Base-by-base conservation (phyloP, 1,140 invertebrate species). In the Lanistes nyassanus region DNA sequence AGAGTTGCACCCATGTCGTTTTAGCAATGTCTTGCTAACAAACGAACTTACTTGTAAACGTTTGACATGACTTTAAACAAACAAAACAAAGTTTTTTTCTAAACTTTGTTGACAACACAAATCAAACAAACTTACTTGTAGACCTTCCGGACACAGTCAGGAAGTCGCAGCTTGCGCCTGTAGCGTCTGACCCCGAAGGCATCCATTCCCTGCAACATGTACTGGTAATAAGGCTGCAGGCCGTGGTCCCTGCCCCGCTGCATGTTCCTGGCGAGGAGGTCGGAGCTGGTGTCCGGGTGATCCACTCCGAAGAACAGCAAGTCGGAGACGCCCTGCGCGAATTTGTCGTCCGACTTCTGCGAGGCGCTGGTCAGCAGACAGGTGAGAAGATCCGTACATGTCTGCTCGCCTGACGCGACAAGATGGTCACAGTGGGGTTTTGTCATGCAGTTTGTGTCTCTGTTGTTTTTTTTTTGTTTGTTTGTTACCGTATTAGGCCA, bases 241-340 rank as follows among this genome's bases (percentile, higher is more conserved):
- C 96, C 97, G 85, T 98, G 96, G 85, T 98, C 97, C 58, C 97
- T 81, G 9, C 92, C 92, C 78, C 92, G 85, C 86, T 94, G 93
- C 37, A 94, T 91, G 78, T 92, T 91, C 21, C 92, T 81, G 7
- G 92, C 85, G 3, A 89, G 87, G 74, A 93, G 84, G 85, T 83
- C 82, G 13, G 71, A 42, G 34, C 74, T 70, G 42, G 19, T 21
- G 31, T 53, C 76, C 1, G 55, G 31, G 2, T 36, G 29, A 21
- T 67, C 58, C 53, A 76, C 62, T 3, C 65, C 66, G 21, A 71
- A 13, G n/a, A 72, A 76, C 0, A 76, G 69, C 29, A 36, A n/a
- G 62, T 76, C 62, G 3, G 58, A 42, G 9, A 76, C n/a, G 6
- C 75, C 75, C 7, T 36, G 19, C 5, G 68, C 42, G 37, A 76